Evolutionary conservation across 2,797 vertebrate species (phyloP).

Genomic region (Aselliscus stoliczkanus): DNA sequence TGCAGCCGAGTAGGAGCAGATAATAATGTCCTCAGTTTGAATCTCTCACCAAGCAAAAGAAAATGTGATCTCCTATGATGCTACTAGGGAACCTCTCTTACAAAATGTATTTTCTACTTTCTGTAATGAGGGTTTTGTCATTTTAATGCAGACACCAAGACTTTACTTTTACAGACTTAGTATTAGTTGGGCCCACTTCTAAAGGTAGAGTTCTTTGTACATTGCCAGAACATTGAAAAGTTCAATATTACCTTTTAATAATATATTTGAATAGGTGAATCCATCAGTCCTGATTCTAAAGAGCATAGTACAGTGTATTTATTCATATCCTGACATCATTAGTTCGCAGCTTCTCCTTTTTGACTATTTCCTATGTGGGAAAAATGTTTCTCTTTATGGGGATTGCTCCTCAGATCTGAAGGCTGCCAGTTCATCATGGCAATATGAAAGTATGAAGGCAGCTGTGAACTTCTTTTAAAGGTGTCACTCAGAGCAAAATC

Average conservation of each 20-base stretch:
- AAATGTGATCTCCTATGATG: constrained; percentile 21
- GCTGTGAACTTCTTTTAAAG: constrained; percentile 8
- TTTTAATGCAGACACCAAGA: constrained; percentile 63
- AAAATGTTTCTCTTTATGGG: constrained; percentile 34
- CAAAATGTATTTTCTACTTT: constrained; percentile 32
- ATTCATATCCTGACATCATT: constrained; percentile 49
- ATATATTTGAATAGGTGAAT: constrained; percentile 50
- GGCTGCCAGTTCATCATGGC: constrained; percentile 9
- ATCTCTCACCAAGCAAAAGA: constrained; percentile 36
- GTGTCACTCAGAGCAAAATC: constrained; percentile 15
- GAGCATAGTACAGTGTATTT: constrained; percentile 16
- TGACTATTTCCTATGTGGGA: constrained; percentile 25
- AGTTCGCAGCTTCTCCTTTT: constrained; percentile 35
- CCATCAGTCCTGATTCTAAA: constrained; percentile 18
- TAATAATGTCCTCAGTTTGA: constrained; percentile 47
- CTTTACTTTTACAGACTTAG: constrained; percentile 57
- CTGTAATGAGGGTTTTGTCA: constrained; percentile 53
- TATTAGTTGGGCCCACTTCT: constrained; percentile 56
- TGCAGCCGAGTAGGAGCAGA: not conserved
- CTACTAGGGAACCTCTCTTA: not conserved
- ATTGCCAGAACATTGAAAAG: constrained; percentile 48
- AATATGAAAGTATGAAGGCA: constrained; percentile 42
- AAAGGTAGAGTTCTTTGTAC: constrained; percentile 40
- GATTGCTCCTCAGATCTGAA: constrained; percentile 41
- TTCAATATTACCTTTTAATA: constrained; percentile 69